Conservation (phyloP, 2,888 invertebrate genomes). For the Dasysyrphus tricinctus region DNA sequence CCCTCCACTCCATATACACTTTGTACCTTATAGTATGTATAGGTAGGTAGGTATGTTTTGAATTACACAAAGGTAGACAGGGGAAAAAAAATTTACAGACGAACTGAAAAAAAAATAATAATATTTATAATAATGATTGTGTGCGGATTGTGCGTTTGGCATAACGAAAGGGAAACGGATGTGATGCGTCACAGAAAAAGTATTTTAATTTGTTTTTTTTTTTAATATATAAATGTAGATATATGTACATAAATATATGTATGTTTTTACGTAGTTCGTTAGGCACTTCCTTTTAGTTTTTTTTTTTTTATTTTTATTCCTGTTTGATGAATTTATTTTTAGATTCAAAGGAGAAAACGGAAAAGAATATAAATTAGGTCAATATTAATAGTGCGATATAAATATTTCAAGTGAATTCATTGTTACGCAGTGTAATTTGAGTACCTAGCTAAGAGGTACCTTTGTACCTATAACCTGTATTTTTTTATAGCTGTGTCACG, state of each 20-base stretch:
- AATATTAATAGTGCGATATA: constrained; percentile 16
- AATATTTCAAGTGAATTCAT: not conserved
- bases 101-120: constrained; percentile 11
- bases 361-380: constrained; percentile 56
- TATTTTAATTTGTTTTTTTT: too few relatives aligned
- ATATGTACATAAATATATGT: not conserved
- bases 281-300: constrained; percentile 23
- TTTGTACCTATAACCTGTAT: too few relatives aligned
- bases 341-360: constrained; percentile 14
- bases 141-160: constrained; percentile 40
- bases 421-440: not conserved
- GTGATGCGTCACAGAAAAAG: constrained; percentile 52
- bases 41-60: constrained; percentile 1
- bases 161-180: constrained; percentile 71
- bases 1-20: not conserved
- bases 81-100: not conserved
- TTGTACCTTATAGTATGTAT: not conserved
- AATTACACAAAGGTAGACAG: constrained; percentile 16
- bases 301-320: constrained; percentile 26
- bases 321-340: constrained; percentile 50
- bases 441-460: too few relatives aligned
- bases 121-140: constrained; percentile 15
- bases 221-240: not conserved
- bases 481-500: not conserved
- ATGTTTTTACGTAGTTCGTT: not conserved